Evolutionary conservation across 2,888 invertebrate genomes (phyloP), one percentile per base, ranked within the genome.

Genomic region (Meteorus colon): DNA sequence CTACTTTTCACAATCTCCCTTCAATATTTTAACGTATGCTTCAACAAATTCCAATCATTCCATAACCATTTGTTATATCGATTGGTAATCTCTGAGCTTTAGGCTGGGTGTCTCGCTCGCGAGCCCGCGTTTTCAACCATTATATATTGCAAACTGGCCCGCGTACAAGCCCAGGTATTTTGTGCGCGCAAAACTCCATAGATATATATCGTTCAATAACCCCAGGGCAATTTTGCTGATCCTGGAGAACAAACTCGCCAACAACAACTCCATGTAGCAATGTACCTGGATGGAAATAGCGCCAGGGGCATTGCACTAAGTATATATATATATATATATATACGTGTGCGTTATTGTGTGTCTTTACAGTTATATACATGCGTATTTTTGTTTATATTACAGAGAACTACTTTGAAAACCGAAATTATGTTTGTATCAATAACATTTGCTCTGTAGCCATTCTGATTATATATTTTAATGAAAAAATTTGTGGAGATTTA

Each of bases 11-110:
- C 76, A 72, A 76, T 71, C 74, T 66, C 77, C 69, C 51, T 41
- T 55, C 72, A 45, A 68, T 76, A 79, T 80, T 80, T 81, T 82
- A 84, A 85, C 84, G 78, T 83, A 86, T 82, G 83, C 82, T 70
- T 80, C 86, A 83, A 85, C 87, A 86, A 87, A 82, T 88, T 84
- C 84, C 86, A 86, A 88, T 88, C 83, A 82, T 74, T 80, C 83
- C 82, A 86, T 86, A 86, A 86, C 85, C 84, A 84, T 83, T 87
- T 82, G 84, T 86, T 88, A 19, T 19, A 86, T 85, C 79, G 84
- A 82, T 84, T 81, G 83, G 87, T 88, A 85, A 87, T 86, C 73
- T 75, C 77, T 73, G 75, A 73, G 76, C 76, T 55, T 55, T 41
- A 41, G 55, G 55, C 4, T 48, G 19, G 19, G 19, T n/a, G n/a